phyloP scores from a whole-genome alignment of 1,140 invertebrate genomes.

The Drosophila grimshawi region DNA sequence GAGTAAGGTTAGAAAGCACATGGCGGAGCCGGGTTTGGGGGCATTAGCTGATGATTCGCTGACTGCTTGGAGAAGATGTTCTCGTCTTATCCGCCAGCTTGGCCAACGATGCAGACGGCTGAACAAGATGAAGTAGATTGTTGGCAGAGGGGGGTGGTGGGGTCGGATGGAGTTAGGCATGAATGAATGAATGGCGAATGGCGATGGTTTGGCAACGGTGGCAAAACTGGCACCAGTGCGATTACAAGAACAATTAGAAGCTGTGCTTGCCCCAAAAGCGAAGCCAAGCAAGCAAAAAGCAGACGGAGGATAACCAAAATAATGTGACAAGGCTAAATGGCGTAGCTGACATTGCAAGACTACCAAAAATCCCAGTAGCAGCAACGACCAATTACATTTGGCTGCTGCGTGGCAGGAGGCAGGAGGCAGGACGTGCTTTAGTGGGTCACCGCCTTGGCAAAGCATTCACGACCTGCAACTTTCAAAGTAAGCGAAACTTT shows the following conservation, averaged over 20 bases:
- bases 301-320: conserved; percentile 71
- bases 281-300: conserved; percentile 28
- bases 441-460: conserved; percentile 44
- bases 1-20: conserved; percentile 15
- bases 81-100: not conserved
- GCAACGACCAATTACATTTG: not conserved
- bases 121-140: not conserved
- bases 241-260: conserved; percentile 78
- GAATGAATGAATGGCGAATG: conserved; percentile 67
- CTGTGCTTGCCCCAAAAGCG: conserved; percentile 33
- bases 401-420: not conserved
- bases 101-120: conserved; percentile 25
- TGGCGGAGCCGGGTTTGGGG: not conserved
- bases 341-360: conserved; percentile 74
- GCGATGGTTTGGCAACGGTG: conserved; percentile 66
- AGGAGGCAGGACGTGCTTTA: not conserved
- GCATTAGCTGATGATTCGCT: conserved; percentile 62
- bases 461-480: conserved; percentile 46
- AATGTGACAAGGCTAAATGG: conserved; percentile 81
- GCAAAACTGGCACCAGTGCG: conserved; percentile 50
- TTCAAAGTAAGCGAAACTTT: conserved; percentile 63
- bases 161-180: conserved; percentile 53
- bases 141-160: conserved; percentile 36
- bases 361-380: conserved; percentile 21
- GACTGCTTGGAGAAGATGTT: conserved; percentile 12